These are phyloP conservation scores for Muricea muricata DNA, from an alignment of 92 coral and sea anemone species.

Conservation along the genomic window DNA sequence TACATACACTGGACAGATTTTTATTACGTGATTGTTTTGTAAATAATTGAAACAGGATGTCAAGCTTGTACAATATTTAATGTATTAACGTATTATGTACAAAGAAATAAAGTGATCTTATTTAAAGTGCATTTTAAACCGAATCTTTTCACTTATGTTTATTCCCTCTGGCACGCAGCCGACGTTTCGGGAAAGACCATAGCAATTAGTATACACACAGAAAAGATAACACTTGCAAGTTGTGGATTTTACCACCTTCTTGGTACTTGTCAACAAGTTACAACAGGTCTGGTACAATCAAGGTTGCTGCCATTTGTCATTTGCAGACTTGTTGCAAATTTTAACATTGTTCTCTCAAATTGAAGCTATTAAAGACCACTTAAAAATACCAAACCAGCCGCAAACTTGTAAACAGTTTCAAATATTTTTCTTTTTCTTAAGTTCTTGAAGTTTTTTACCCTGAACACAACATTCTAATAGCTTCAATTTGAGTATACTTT, in stretches of 20 bases:
- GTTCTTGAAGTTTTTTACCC: too few species aligned
- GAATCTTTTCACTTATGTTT: neutral
- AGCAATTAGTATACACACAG: neutral
- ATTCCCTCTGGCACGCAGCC: too few species aligned
- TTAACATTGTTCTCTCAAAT: neutral
- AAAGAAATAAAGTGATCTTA: neutral
- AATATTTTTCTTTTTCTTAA: too few species aligned
- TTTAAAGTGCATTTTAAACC: neutral
- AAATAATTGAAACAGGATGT: neutral
- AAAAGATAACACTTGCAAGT: too few species aligned
- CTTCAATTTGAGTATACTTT: too few species aligned
- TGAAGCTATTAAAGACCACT: too few species aligned
- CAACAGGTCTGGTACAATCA: neutral
- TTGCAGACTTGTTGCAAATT: too few species aligned
- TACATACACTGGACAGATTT: neutral
- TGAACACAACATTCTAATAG: too few species aligned
- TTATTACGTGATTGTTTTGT: neutral
- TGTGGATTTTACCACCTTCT: too few species aligned
- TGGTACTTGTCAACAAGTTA: neutral
- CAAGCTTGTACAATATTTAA: neutral
- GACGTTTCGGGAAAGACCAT: too few species aligned
- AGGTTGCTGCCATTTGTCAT: neutral
- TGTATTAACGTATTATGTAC: neutral
- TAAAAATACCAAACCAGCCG: too few species aligned
- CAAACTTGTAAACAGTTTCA: too few species aligned